Evolutionary conservation across 2,113 vertebrate species (phyloP), one percentile per base, ranked within the genome.

Genomic region (Gymnarchus niloticus): DNA sequence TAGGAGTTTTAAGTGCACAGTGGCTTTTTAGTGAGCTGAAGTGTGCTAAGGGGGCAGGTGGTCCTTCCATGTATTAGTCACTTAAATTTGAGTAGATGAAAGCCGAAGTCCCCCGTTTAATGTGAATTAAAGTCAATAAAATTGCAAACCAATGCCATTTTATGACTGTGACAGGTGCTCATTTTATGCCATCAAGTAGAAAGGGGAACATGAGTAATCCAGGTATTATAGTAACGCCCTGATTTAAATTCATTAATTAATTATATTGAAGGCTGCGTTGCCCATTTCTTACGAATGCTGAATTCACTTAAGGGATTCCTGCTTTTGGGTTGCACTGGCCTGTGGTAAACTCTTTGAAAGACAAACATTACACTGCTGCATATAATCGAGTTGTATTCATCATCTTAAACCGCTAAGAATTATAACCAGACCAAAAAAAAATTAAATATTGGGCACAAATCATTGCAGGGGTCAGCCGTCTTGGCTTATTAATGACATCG

Each of bases 31-130:
- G 6, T 56, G 6, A 12, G 6, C 54, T 56, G 56, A 10, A 17
- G 56, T 57, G 56, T 17, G 12, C 23, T 57, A 57, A 57, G 23
- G n/a, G 5, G 77, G n/a, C 81, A 82, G 80, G 46, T 52, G 48
- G 80, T 81, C 25, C 21, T 28, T 52, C 23, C 4, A 54, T 9
- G 51, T 52, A 19, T 51, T 51, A 82, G 25, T 82, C 51, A 65
- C 61, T 85, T 84, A 51, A 54, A 56, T 44, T 89, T 86, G 88
- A 57, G 25, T 81, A 73, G 28, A 69, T 37, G 61, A 73, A 65
- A 65, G 28, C 14, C 12, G 65, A n/a, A 19, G n/a, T n/a, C n/a
- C n/a, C n/a, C n/a, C 28, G 14, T 73, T 69, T 41, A 73, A 73
- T 41, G 41, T 73, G 33, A 73, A 7, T n/a, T n/a, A n/a, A n/a